A percentile compares a stretch with the other conserved stretches of the same genome.
Evolutionary conservation across 2,888 invertebrate species (phyloP).

Genomic region (Spodoptera exigua): DNA sequence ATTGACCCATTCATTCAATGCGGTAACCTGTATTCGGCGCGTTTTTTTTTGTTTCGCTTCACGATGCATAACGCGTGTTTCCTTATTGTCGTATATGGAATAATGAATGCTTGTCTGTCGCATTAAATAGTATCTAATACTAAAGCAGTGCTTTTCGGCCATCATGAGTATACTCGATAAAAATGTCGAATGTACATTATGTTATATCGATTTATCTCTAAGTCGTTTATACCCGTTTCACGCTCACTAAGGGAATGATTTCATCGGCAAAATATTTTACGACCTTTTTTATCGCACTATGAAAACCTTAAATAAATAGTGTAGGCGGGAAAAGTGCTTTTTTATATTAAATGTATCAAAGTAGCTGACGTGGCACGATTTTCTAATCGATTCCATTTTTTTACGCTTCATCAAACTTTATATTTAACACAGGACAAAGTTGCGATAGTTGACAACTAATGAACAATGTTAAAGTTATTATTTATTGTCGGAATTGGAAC

Average conservation of each 20-base stretch:
- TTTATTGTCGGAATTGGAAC: too few relatives aligned
- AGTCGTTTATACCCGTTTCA: constrained; percentile 30
- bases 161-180: constrained; percentile 1
- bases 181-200: too few relatives aligned
- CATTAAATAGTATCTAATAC: not conserved
- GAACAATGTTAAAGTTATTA: too few relatives aligned
- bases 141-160: constrained; percentile 3
- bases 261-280: constrained; percentile 41
- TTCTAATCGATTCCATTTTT: constrained; percentile 33
- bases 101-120: constrained; percentile 15
- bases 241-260: constrained; percentile 22
- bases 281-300: constrained; percentile 40
- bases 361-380: constrained; percentile 1
- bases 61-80: constrained; percentile 24
- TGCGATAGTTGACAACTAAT: too few relatives aligned
- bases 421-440: too few relatives aligned
- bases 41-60: constrained; percentile 29
- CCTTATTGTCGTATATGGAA: constrained; percentile 19
- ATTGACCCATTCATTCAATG: constrained; percentile 47
- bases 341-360: too few relatives aligned
- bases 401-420: not conserved
- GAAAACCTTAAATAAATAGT: constrained; percentile 49
- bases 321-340: constrained; percentile 31
- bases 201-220: constrained; percentile 27
- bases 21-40: constrained; percentile 27